phyloP scores from a whole-genome alignment of 1,140 invertebrate species.

The Polypedilum vanderplanki region DNA sequence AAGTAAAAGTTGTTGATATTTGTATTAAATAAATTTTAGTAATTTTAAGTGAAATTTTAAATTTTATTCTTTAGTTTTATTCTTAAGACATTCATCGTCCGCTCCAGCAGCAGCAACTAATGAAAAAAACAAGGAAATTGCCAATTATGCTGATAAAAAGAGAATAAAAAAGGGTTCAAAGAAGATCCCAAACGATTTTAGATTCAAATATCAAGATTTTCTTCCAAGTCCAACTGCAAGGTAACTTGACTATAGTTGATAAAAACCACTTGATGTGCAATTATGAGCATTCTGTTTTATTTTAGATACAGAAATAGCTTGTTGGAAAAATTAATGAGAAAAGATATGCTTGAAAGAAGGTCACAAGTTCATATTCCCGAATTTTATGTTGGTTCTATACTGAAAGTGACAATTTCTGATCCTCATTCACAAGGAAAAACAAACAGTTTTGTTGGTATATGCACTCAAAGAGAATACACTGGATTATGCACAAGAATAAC shows the following conservation, averaged over 20 bases:
- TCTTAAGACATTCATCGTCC: not conserved
- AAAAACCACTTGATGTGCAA: no score
- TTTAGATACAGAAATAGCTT: slow-evolving; percentile 69
- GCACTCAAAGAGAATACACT: slow-evolving; percentile 72
- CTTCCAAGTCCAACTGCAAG: slow-evolving; percentile 79
- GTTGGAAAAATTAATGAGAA: slow-evolving; percentile 80
- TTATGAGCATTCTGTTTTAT: no score
- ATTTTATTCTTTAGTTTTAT: not conserved
- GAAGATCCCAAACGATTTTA: slow-evolving; percentile 47
- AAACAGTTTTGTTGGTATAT: slow-evolving; percentile 90
- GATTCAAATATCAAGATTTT: slow-evolving; percentile 90
- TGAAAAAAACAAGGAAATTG: not conserved
- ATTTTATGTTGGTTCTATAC: slow-evolving; percentile 93
- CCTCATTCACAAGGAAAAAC: slow-evolving; percentile 75
- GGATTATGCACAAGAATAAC: slow-evolving; percentile 80
- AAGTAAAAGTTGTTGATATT: no score
- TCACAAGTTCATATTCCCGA: slow-evolving; percentile 82
- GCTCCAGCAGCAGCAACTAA: not conserved
- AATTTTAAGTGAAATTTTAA: not conserved
- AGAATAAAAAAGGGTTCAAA: not conserved
- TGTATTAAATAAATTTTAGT: not conserved
- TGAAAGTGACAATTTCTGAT: slow-evolving; percentile 89
- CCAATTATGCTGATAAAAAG: not conserved
- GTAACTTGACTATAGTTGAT: no score
- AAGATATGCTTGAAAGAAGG: slow-evolving; percentile 82